phyloP scores from a whole-genome alignment of 2,113 vertebrate genomes.

The Ciconia stormi region DNA sequence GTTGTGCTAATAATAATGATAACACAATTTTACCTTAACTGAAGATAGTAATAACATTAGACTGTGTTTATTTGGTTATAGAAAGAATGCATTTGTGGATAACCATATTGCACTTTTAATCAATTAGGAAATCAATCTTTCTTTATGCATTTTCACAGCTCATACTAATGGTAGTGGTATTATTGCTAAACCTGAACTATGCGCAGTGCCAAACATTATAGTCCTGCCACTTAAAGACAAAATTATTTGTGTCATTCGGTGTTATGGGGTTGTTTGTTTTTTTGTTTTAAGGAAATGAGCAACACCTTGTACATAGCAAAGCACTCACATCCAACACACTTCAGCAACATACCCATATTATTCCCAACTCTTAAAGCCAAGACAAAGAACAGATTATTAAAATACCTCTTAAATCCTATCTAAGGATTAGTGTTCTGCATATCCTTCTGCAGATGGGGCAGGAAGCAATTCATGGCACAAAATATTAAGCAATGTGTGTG shows the following conservation, averaged over 20 bases:
- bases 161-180: not conserved
- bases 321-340: not conserved
- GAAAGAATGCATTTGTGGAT: not conserved
- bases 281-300: not conserved
- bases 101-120: not conserved
- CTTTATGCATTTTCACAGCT: not conserved
- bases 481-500: not conserved
- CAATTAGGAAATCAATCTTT: not conserved
- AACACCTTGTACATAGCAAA: not conserved
- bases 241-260: not conserved
- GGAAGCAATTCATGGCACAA: not conserved
- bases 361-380: not conserved
- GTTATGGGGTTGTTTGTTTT: fast-evolving
- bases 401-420: not conserved
- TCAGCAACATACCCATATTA: not conserved
- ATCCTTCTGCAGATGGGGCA: not conserved
- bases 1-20: not conserved
- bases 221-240: not conserved
- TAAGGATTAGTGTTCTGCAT: not conserved
- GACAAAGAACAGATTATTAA: not conserved
- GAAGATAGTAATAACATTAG: not conserved
- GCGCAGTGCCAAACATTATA: not conserved
- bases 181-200: not conserved
- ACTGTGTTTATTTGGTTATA: not conserved
- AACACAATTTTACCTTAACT: not conserved